Evolutionary conservation across 1,140 invertebrate genomes (phyloP).

Genomic region (Sycobia sp.): DNA sequence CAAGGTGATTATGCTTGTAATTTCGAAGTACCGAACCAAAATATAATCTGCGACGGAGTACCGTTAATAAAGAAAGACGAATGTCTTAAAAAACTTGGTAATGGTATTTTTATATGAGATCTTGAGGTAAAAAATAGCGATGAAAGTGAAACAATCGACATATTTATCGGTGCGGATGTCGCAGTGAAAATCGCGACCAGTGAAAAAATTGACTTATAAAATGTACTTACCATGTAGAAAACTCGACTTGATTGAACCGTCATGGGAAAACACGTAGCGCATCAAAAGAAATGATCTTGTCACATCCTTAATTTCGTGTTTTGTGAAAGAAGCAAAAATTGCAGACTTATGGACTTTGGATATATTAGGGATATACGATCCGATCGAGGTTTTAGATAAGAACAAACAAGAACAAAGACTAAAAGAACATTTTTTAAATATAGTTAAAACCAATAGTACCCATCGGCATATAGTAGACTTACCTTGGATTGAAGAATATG

Average conservation of each 20-base stretch:
- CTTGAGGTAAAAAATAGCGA: neutral
- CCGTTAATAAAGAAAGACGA: neutral
- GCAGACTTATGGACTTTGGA: slow-evolving; percentile 51
- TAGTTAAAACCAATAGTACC: neutral
- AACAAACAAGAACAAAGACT: slow-evolving; percentile 1
- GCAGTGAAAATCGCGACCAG: slow-evolving; percentile 47
- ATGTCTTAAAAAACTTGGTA: slow-evolving; percentile 19
- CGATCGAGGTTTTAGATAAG: slow-evolving; percentile 36
- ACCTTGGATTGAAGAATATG: slow-evolving; percentile 21
- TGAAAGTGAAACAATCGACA: slow-evolving; percentile 24
- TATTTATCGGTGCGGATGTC: slow-evolving; percentile 47
- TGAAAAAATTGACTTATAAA: slow-evolving; percentile 16
- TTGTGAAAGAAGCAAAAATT: slow-evolving; percentile 32
- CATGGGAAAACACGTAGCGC: neutral
- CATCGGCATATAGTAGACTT: slow-evolving; percentile 8
- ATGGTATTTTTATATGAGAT: slow-evolving; percentile 36
- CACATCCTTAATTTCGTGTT: slow-evolving; percentile 5
- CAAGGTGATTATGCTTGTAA: slow-evolving; percentile 15
- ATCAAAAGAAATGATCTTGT: slow-evolving; percentile 8
- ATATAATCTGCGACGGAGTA: slow-evolving; percentile 31
- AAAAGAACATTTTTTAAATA: slow-evolving; percentile 23
- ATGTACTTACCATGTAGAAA: slow-evolving; percentile 40
- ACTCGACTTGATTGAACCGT: slow-evolving; percentile 38
- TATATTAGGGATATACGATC: slow-evolving; percentile 51
- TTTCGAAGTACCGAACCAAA: neutral